Base-by-base conservation (phyloP, 2,113 vertebrate genomes). In the Calonectris borealis region DNA sequence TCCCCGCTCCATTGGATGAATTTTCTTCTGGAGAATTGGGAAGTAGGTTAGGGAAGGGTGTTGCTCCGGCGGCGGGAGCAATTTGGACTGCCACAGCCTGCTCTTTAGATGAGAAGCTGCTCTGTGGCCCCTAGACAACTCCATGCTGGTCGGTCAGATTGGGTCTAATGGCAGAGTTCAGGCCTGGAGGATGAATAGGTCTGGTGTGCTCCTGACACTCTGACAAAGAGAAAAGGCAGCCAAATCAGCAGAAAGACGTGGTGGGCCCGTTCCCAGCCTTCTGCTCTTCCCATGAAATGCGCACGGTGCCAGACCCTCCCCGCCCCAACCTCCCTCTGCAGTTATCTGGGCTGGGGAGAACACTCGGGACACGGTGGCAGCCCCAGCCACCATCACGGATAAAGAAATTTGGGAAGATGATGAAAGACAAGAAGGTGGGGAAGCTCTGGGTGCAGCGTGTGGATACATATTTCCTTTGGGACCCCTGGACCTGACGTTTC, bases 141-240 rank as follows among this genome's bases (percentile, higher is more conserved):
- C 71, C 46, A 2, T 0, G 2, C 20, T 25, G 34, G 21, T 73
- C 0, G 0, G 4, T 73, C 46, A 38, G 54, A 11, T 9, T 69
- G 20, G 34, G 21, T 22, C 31, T 86, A 55, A 42, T 32, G 58
- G 58, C 31, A 24, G 13, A 89, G 61, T 13, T 89, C 42, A 71
- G 26, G 20, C 27, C 13, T 44, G 42, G 26, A 82, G 61, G 25
- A 76, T 20, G 19, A 36, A 14, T 32, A 48, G 29, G 15, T 85
- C 70, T 69, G 55, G 17, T 36, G 46, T 71, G 12, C 52, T 60
- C 12, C 61, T 89, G 65, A 77, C 62, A 49, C 29, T 51, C 36
- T 71, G 82, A 65, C 22, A 13, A 31, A 55, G 36, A 70, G 25
- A 84, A 93, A 25, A 87, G 8, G 11, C 54, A 79, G 19, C 57